A percentile compares a stretch with the other conserved stretches of the same genome.
These are phyloP conservation scores for Magallana nippona DNA, from an alignment of 2,888 invertebrate genomes.

Conservation along the genomic window DNA sequence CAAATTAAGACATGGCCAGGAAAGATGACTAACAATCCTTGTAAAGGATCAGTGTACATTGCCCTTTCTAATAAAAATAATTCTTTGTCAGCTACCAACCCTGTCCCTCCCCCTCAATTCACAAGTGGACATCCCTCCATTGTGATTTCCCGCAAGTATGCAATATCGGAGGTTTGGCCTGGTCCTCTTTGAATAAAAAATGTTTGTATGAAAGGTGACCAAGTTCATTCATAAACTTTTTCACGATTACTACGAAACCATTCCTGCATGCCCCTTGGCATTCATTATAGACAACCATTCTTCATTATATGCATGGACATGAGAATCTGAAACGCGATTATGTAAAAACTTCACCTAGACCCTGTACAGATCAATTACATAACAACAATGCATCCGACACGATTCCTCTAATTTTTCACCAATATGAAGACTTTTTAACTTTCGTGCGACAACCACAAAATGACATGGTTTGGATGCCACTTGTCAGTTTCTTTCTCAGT, in stretches of 20 bases:
- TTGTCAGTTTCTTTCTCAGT: not conserved
- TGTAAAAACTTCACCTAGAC: not conserved
- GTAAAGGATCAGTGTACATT: constrained; percentile 5
- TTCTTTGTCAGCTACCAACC: not conserved
- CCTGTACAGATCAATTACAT: constrained; percentile 4
- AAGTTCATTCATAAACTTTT: constrained; percentile 19
- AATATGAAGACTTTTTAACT: not conserved
- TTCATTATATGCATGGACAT: too few species aligned
- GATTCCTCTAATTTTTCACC: constrained; percentile 6
- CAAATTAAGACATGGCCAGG: not conserved
- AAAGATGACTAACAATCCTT: constrained; percentile 20
- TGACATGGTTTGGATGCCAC: constrained; percentile 23
- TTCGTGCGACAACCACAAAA: not conserved
- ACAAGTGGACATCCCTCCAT: not conserved
- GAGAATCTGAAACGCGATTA: not conserved
- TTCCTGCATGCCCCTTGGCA: not conserved
- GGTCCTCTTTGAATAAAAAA: too few species aligned
- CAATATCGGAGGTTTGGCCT: not conserved
- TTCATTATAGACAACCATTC: not conserved
- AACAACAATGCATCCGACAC: constrained; percentile 5
- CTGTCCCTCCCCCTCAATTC: constrained; percentile 17
- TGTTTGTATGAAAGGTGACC: not conserved
- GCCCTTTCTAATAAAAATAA: not conserved
- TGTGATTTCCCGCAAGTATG: not conserved
- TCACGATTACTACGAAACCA: not conserved